These are phyloP conservation scores for Thripadectes ignobilis DNA, from an alignment of 2,797 vertebrate genomes.

Conservation along the genomic window DNA sequence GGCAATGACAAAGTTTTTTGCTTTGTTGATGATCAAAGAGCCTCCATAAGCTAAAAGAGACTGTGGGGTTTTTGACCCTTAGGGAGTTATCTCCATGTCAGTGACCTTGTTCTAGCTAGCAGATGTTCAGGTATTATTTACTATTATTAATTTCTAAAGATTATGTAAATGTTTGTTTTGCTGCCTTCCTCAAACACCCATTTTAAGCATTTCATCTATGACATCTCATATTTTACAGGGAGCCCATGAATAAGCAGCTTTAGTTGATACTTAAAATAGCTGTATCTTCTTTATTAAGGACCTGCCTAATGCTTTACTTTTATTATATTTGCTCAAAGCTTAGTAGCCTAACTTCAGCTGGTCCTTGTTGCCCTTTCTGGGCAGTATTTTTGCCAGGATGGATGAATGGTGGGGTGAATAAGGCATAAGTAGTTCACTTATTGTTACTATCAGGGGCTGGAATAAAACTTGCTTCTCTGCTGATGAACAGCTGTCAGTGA, in stretches of 20 bases:
- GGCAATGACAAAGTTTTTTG: background rate
- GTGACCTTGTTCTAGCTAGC: conserved; percentile 54
- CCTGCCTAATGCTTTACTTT: conserved; percentile 31
- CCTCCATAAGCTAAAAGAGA: background rate
- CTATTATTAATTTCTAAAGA: conserved; percentile 67
- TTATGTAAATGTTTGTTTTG: conserved; percentile 67
- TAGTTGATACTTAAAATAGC: conserved; percentile 73
- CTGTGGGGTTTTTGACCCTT: background rate
- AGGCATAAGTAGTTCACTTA: background rate
- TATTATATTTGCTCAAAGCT: conserved; percentile 9
- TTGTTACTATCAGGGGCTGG: background rate
- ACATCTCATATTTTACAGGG: conserved; percentile 48
- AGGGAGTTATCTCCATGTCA: conserved; percentile 35
- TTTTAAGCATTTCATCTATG: conserved; percentile 61
- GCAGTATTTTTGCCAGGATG: background rate
- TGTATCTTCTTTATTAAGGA: conserved; percentile 45
- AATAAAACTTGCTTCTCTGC: background rate
- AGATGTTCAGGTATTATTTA: conserved; percentile 73
- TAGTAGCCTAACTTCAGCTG: background rate
- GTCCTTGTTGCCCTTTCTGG: background rate
- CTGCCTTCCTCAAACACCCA: conserved; percentile 42
- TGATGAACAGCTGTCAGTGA: fast-evolving
- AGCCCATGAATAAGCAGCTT: conserved; percentile 71
- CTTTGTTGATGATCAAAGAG: background rate
- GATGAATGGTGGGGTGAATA: background rate